phyloP scores from a whole-genome alignment of 2,888 invertebrate genomes.

The Melanostoma mellinum region DNA sequence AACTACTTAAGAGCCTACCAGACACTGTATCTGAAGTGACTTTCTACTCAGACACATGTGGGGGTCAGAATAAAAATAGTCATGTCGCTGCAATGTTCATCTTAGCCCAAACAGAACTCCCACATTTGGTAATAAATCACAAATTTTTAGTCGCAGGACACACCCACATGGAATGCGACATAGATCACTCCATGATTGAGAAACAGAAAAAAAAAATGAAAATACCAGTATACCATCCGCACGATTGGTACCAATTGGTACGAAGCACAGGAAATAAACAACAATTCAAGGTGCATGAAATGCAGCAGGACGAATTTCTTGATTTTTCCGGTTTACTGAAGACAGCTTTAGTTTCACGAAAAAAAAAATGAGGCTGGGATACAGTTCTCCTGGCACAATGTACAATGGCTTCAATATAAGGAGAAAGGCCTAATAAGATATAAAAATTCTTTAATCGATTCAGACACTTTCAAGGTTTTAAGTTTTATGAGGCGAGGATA shows the following conservation, averaged over 20 bases:
- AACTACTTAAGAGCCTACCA: not conserved
- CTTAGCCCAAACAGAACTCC: constrained; percentile 4
- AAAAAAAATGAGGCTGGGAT: constrained; percentile 27
- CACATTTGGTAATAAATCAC: constrained; percentile 7
- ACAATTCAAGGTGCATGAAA: constrained; percentile 17
- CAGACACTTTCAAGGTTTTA: constrained; percentile 2
- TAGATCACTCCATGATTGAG: constrained; percentile 22
- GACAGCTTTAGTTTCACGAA: constrained; percentile 18
- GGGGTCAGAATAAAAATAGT: not conserved
- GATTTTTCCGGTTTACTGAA: constrained; percentile 21
- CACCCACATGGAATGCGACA: constrained; percentile 18
- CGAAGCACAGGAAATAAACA: constrained; percentile 17
- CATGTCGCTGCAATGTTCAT: not conserved
- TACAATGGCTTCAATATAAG: constrained; percentile 18
- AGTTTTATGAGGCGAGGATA: not conserved
- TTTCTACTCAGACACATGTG: not conserved
- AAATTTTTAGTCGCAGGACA: constrained; percentile 16
- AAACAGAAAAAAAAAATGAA: constrained; percentile 16
- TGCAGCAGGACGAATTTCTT: not conserved
- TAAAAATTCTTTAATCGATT: constrained; percentile 11
- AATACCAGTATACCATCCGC: constrained; percentile 22
- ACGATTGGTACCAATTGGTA: constrained; percentile 41
- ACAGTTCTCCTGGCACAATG: constrained; percentile 27
- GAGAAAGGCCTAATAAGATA: constrained; percentile 18
- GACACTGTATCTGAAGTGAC: constrained; percentile 8